These are phyloP conservation scores for Galaxias olidus DNA, from an alignment of 2,797 vertebrate genomes.

Conservation along the genomic window DNA sequence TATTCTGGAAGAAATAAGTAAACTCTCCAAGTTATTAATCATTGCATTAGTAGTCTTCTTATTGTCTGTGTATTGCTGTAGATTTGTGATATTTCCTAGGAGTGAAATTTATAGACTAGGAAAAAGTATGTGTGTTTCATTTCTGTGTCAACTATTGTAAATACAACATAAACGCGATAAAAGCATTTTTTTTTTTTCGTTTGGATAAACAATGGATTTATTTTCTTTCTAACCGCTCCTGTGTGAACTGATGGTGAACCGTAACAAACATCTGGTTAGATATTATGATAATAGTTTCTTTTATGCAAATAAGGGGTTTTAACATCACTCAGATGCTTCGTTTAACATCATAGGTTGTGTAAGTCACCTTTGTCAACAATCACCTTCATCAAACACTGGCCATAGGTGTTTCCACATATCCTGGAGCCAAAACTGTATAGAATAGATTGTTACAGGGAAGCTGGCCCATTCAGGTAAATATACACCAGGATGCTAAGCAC, in stretches of 20 bases:
- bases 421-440: too few species aligned
- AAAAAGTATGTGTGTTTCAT: neutral
- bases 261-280: too few species aligned
- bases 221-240: too few species aligned
- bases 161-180: neutral
- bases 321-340: too few species aligned
- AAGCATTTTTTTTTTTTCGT: neutral
- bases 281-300: too few species aligned
- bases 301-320: too few species aligned
- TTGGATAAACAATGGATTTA: neutral
- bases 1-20: too few species aligned
- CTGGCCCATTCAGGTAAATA: neutral
- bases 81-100: constrained; percentile 28
- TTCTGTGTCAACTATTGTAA: constrained; percentile 4
- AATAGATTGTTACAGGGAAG: too few species aligned
- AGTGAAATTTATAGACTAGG: constrained; percentile 1
- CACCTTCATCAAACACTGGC: neutral
- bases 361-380: too few species aligned
- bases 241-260: too few species aligned
- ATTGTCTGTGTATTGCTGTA: constrained; percentile 36
- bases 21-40: constrained; percentile 22
- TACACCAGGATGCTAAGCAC: neutral
- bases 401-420: neutral
- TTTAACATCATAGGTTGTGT: too few species aligned
- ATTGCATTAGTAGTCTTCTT: constrained; percentile 44